Conservation (phyloP, 2,888 invertebrate genomes). For the Keiferia lycopersicella region DNA sequence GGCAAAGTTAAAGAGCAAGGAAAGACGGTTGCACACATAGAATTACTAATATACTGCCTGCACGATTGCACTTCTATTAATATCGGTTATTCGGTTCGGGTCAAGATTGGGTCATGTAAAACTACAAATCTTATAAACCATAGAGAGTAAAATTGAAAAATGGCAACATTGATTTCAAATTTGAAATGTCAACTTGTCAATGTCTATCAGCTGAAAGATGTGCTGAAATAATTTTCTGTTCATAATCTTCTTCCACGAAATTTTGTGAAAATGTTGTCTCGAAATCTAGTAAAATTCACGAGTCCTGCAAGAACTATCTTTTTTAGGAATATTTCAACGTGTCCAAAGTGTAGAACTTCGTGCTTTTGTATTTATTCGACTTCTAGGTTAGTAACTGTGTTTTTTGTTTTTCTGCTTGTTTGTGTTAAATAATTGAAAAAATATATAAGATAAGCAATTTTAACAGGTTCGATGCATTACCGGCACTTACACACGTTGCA, state of each 20-base stretch:
- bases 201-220: background rate
- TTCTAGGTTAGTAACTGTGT: background rate
- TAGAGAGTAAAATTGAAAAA: background rate
- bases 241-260: background rate
- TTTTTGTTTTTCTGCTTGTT: background rate
- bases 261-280: slow-evolving; percentile 53
- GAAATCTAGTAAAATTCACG: slow-evolving; percentile 55
- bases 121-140: background rate
- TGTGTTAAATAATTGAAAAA: background rate
- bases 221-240: background rate
- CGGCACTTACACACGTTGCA: no score
- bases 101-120: background rate
- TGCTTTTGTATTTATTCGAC: background rate
- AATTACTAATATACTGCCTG: no score
- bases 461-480: background rate
- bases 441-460: background rate
- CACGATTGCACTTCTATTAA: no score
- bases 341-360: background rate
- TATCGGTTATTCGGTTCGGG: no score
- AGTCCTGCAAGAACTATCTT: slow-evolving; percentile 45
- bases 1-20: no score
- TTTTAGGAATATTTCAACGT: slow-evolving; percentile 18
- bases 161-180: background rate
- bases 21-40: no score
- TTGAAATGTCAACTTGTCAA: background rate